Base-by-base conservation (phyloP, 1,140 invertebrate species). In the Varroa destructor region DNA sequence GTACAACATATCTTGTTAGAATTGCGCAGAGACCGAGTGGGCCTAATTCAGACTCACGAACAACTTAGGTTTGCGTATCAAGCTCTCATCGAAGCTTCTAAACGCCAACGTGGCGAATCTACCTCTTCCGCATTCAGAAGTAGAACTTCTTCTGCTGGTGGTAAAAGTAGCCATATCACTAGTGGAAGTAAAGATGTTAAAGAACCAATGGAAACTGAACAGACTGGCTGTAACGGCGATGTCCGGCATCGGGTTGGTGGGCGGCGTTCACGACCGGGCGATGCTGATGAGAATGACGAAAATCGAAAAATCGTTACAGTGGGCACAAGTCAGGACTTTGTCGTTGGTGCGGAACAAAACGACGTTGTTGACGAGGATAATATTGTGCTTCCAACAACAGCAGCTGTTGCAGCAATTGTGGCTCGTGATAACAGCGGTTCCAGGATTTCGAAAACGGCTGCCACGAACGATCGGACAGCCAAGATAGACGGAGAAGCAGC, bases 41-140 rank as follows among this genome's bases (percentile, higher is more conserved):
- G 95, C 1, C 81, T 99, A 1, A 96, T 98, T 77, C 95, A 99
- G 80, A 97, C 93, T 5, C 83, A 89, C 0, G 92, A 96, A 79
- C 95, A 99, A 80, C 81, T 98, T 51, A 83, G 89, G 74, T 98
- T 98, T 83, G 95, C 90, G 43, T 98, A 96, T 82, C 84, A 89
- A 78, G 92, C 94, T 64, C 90, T 98, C 75, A 90, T 97, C 72
- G 89, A 93, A 81, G 91, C 64, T 14, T 46, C 55, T 36, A 71
- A 73, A 58, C 61, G 72, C 3, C 61, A 4, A 37, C 14, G 40
- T 4, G 61, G 46, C 14, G 37, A 12, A 37, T 12, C 40, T 12
- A 43, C 61, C 1, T 12, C 12, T 2, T 37, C 61, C 1, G 61
- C 61, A 3, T 1, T 37, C 14, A 42, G 4, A 3, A 36, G 12